phyloP scores from a whole-genome alignment of 1,140 invertebrate genomes.

The Drosophila ambigua region DNA sequence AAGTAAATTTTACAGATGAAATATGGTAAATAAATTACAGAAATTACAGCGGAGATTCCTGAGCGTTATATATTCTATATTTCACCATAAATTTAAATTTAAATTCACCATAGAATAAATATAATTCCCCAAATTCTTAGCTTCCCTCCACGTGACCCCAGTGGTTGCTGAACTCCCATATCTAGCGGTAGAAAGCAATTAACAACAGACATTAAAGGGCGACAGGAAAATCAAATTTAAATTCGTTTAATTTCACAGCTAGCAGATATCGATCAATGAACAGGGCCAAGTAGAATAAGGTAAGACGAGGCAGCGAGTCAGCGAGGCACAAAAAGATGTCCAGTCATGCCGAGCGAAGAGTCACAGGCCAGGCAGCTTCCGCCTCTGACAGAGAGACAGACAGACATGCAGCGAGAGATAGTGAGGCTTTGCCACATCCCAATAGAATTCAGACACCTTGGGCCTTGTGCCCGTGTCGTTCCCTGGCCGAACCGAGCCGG shows the following conservation, averaged over 20 bases:
- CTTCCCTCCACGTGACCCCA: no score
- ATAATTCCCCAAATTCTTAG: no score
- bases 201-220: conserved; percentile 5
- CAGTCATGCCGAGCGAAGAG: conserved; percentile 44
- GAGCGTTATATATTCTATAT: no score
- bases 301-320: no score
- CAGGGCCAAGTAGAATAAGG: neutral
- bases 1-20: no score
- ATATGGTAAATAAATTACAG: no score
- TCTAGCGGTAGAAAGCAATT: no score
- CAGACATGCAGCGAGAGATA: conserved; percentile 17
- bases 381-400: neutral
- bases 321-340: conserved; percentile 38
- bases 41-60: no score
- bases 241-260: conserved; percentile 54
- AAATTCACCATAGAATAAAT: no score
- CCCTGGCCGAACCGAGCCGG: conserved; percentile 3
- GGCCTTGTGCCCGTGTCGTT: conserved; percentile 21
- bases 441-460: conserved; percentile 77
- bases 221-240: conserved; percentile 33
- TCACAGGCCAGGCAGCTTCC: conserved; percentile 1
- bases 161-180: no score
- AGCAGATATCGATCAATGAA: conserved; percentile 57
- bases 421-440: conserved; percentile 35
- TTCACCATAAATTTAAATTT: no score